phyloP scores from a whole-genome alignment of 2,797 vertebrate species.

The Gymnothorax reevesii region DNA sequence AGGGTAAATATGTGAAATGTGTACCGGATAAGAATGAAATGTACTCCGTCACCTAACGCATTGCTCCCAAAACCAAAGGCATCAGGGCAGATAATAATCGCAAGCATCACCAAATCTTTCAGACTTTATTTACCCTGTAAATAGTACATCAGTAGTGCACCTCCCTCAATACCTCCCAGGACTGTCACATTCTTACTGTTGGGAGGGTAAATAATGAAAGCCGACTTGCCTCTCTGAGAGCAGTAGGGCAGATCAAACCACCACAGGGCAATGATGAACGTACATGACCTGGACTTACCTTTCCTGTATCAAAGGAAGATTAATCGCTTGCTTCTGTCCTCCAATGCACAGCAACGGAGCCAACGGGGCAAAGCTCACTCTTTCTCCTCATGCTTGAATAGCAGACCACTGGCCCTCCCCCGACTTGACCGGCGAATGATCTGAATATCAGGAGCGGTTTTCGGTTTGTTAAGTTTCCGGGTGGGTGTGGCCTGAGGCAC shows the following conservation, averaged over 20 bases:
- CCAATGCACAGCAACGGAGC: not conserved
- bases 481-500: not conserved
- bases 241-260: not conserved
- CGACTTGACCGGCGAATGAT: not conserved
- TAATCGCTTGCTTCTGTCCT: not conserved
- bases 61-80: not conserved
- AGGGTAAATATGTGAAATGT: not conserved
- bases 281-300: not conserved
- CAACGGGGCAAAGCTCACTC: not conserved
- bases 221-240: not conserved
- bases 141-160: too few relatives aligned
- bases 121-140: too few relatives aligned
- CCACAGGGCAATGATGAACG: too few relatives aligned
- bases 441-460: not conserved
- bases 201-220: not conserved
- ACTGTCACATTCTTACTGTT: not conserved
- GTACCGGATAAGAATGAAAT: not conserved
- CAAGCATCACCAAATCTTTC: not conserved
- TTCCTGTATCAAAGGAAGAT: not conserved
- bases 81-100: not conserved
- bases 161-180: not conserved
- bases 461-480: not conserved
- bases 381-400: not conserved
- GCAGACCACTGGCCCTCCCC: not conserved
- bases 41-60: not conserved